These are phyloP conservation scores for Salvelinus fontinalis DNA, from an alignment of 2,113 vertebrate species.

Conservation along the genomic window DNA sequence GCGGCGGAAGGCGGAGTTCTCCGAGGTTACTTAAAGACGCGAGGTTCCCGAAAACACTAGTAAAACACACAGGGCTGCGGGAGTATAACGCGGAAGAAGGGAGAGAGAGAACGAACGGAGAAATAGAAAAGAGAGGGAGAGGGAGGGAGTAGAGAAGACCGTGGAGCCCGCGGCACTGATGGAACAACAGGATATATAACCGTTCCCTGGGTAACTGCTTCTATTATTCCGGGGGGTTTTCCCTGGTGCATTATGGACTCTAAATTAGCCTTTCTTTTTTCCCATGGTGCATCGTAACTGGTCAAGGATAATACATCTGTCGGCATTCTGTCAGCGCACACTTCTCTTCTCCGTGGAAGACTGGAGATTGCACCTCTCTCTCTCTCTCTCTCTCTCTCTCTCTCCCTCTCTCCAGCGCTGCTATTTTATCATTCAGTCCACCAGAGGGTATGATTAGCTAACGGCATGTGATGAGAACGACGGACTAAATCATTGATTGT, in stretches of 20 bases:
- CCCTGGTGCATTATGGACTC: slow-evolving; percentile 31
- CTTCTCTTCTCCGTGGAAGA: neutral
- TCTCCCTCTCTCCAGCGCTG: neutral
- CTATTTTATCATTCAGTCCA: slow-evolving; percentile 8
- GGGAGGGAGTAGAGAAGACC: slow-evolving; percentile 37
- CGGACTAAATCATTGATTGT: slow-evolving; percentile 43
- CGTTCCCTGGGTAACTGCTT: slow-evolving; percentile 53
- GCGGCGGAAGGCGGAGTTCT: slow-evolving; percentile 58
- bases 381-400: neutral
- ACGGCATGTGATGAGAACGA: slow-evolving; percentile 29
- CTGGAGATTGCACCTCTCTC: neutral
- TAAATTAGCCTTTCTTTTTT: slow-evolving; percentile 1
- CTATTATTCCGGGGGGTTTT: neutral
- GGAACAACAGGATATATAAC: slow-evolving; percentile 66
- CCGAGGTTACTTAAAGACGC: slow-evolving; percentile 57
- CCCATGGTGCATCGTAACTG: neutral
- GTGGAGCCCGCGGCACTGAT: slow-evolving; percentile 54
- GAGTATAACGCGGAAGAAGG: slow-evolving; percentile 8
- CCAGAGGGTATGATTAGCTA: slow-evolving; percentile 46
- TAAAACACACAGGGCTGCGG: slow-evolving; percentile 17
- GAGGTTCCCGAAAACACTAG: slow-evolving; percentile 30
- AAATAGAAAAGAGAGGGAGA: slow-evolving; percentile 6
- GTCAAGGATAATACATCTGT: neutral
- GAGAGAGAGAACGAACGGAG: too few species aligned
- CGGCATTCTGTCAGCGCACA: neutral